phyloP scores from a whole-genome alignment of 2,113 vertebrate genomes.

The Phalacrocorax aristotelis region DNA sequence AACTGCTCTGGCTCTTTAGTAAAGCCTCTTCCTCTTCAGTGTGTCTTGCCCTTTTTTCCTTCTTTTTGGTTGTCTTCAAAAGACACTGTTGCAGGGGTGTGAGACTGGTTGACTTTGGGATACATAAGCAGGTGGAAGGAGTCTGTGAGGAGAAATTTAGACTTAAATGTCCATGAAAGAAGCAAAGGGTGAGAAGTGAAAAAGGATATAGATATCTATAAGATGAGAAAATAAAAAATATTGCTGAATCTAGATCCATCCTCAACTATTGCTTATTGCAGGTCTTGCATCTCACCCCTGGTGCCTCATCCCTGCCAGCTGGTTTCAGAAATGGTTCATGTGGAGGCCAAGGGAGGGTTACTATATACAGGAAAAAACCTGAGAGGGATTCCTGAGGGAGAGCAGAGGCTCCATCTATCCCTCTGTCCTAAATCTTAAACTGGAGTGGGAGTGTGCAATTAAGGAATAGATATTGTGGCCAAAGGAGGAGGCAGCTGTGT shows the following conservation, averaged over 20 bases:
- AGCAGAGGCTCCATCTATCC: neutral
- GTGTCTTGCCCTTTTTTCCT: neutral
- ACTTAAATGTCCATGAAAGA: neutral
- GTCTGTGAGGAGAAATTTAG: neutral
- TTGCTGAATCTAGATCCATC: neutral
- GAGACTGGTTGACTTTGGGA: neutral
- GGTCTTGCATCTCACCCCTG: rapidly evolving
- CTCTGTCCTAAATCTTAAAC: neutral
- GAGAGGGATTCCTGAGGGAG: neutral
- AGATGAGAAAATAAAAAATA: neutral
- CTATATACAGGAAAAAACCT: neutral
- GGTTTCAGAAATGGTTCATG: neutral
- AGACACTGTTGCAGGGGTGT: neutral
- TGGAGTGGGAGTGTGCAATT: neutral
- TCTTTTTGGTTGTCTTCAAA: neutral
- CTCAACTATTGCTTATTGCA: neutral
- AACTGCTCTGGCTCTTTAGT: neutral
- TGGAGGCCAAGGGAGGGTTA: neutral
- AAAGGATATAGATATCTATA: neutral
- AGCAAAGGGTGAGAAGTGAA: neutral
- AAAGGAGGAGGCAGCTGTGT: conserved; percentile 4
- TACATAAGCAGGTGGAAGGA: neutral
- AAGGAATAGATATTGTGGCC: neutral
- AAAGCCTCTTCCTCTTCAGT: neutral
- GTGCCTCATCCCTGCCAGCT: neutral